A percentile compares a stretch with the other conserved stretches of the same genome.
phyloP scores from a whole-genome alignment of 2,797 vertebrate genomes.

The Liparis tanakae region DNA sequence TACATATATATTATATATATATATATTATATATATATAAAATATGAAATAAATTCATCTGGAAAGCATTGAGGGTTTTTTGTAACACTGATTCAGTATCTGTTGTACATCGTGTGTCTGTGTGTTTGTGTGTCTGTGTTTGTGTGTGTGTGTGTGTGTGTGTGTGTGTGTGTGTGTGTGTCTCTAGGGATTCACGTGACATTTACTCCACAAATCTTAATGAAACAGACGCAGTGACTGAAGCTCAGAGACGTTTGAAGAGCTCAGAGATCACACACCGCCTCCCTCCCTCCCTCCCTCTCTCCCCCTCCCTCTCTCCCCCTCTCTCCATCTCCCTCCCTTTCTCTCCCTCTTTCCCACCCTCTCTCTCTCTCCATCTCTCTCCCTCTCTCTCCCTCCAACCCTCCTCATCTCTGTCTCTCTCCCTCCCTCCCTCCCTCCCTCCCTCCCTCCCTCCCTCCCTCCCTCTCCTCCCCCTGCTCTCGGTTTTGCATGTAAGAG shows the following conservation, averaged over 20 bases:
- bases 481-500: constrained; percentile 35
- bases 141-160: constrained; percentile 19
- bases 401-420: background rate
- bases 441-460: background rate
- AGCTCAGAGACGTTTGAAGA: constrained; percentile 63
- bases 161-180: constrained; percentile 16
- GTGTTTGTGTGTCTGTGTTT: constrained; percentile 1
- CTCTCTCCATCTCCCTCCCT: background rate
- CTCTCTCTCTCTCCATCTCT: background rate
- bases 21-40: too few species aligned
- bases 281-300: background rate
- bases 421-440: background rate
- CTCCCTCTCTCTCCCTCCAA: background rate
- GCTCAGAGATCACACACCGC: constrained; percentile 35
- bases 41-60: background rate
- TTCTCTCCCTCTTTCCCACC: background rate
- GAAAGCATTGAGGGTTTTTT: constrained; percentile 16
- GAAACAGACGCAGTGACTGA: constrained; percentile 56
- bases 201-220: constrained; percentile 69
- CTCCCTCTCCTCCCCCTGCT: constrained; percentile 3
- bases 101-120: constrained; percentile 20
- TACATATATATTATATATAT: too few species aligned
- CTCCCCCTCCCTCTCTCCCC: background rate
- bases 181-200: constrained; percentile 64
- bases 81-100: constrained; percentile 5